phyloP scores from a whole-genome alignment of 2,797 vertebrate genomes.

The Hipposideros larvatus region DNA sequence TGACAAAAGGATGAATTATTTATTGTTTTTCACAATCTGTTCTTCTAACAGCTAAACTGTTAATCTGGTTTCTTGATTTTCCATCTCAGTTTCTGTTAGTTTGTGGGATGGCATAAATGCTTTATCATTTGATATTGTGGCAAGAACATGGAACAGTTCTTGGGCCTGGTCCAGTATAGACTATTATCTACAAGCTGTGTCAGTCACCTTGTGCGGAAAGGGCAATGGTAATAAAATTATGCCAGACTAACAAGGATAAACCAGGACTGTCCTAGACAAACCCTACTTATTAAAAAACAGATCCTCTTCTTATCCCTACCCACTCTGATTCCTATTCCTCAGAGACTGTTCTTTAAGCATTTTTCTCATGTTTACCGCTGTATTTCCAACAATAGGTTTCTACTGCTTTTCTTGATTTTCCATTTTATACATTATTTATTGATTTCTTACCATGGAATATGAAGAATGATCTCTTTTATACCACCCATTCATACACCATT shows the following conservation, averaged over 20 bases:
- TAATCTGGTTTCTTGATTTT: conserved; percentile 39
- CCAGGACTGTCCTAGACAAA: background rate
- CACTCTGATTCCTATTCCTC: background rate
- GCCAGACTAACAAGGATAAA: background rate
- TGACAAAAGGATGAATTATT: conserved; percentile 38
- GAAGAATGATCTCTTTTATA: conserved; percentile 52
- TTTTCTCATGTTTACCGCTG: background rate
- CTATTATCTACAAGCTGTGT: background rate
- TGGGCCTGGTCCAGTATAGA: background rate
- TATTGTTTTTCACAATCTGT: conserved; percentile 14
- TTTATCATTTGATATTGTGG: background rate
- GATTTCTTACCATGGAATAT: conserved; percentile 16
- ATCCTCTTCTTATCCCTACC: background rate
- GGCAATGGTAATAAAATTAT: background rate
- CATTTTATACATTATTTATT: conserved; percentile 25
- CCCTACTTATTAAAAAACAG: background rate
- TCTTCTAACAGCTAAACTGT: conserved; percentile 16
- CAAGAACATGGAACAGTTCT: background rate
- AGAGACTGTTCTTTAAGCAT: background rate
- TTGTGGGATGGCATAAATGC: background rate
- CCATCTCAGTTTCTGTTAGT: conserved; percentile 42
- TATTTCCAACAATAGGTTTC: conserved; percentile 54
- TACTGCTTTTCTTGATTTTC: conserved; percentile 43
- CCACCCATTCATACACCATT: background rate
- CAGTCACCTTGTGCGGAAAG: background rate